Evolutionary conservation across 1,140 invertebrate species (phyloP), one percentile per base, ranked within the genome.

Genomic region (Cydia amplana): DNA sequence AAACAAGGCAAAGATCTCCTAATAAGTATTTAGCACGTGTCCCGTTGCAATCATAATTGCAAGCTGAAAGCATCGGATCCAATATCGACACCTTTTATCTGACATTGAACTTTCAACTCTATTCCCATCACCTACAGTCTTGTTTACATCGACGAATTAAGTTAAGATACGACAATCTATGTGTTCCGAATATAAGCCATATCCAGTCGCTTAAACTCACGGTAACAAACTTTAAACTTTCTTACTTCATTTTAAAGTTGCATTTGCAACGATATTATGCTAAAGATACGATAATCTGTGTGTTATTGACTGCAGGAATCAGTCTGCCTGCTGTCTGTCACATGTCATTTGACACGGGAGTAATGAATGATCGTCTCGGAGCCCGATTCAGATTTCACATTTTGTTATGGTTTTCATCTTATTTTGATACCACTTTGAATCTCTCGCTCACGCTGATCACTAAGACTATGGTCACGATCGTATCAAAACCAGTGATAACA

Each of bases 261-360:
- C 16, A 55, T 55, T 55, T 55, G 14, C 16, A 49, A 49, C 3
- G 46, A 40, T 7, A 40, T 40, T 10, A 49, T n/a, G 0, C 0
- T 49, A 49, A 49, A n/a, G 46, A 49, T 3, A 49, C 16, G 51
- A 49, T 16, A 49, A 49, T 16, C 14, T 40, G 0, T 49, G 16
- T 49, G 46, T 49, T 49, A 14, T 49, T 49, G 46, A 64, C 63
- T 67, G 64, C 4, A 32, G 20, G 64, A 67, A 64, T 64, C 55
- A 12, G 64, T 67, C 64, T 67, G 64, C 16, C 28, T 18, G 4
- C 25, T 32, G 64, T 67, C 64, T 67, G 64, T 67, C 64, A 28
- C 64, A 32, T 36, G 64, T 67, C 64, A 67, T 36, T 18, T 36
- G 64, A 67, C 64, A 67, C 64, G 64, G 5, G 28, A n/a, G 25